Percentiles rank a stretch among this genome's conserved stretches.
Conservation (phyloP, 2,888 invertebrate species). For the Drosophila neonasuta region DNA sequence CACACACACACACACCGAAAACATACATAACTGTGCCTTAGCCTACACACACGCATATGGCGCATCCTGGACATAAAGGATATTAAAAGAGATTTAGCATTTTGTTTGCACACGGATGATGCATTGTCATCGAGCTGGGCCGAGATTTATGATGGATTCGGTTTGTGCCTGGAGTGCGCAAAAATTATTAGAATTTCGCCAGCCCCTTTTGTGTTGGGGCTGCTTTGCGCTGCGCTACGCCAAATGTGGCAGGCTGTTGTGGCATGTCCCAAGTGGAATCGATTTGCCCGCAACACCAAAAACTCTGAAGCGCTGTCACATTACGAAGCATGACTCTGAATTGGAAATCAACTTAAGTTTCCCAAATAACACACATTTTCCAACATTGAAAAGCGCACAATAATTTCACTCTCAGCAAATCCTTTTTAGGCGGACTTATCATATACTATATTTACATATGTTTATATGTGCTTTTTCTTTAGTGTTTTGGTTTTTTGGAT, state of each 20-base stretch:
- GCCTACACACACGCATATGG: slow-evolving; percentile 73
- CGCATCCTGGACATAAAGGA: slow-evolving; percentile 76
- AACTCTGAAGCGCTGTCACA: slow-evolving; percentile 13
- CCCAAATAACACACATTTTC: background rate
- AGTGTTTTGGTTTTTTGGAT: slow-evolving; percentile 40
- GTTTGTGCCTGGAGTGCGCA: slow-evolving; percentile 76
- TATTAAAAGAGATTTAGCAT: slow-evolving; percentile 80
- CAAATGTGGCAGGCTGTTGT: slow-evolving; percentile 18
- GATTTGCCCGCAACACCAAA: background rate
- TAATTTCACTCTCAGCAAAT: slow-evolving; percentile 20
- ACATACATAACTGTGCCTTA: slow-evolving; percentile 47
- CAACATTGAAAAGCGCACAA: slow-evolving; percentile 10
- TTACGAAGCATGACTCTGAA: slow-evolving; percentile 10
- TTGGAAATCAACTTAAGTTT: background rate
- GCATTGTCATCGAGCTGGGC: slow-evolving; percentile 81
- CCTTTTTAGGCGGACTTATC: slow-evolving; percentile 8
- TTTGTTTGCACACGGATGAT: slow-evolving; percentile 81
- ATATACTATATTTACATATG: slow-evolving; percentile 11
- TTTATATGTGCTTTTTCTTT: slow-evolving; percentile 32
- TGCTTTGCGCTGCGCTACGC: slow-evolving; percentile 1
- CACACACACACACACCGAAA: slow-evolving; percentile 3
- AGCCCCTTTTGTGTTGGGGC: slow-evolving; percentile 1
- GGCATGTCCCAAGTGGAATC: slow-evolving; percentile 5
- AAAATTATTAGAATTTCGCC: slow-evolving; percentile 73
- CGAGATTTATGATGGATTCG: slow-evolving; percentile 80